Conservation (phyloP, 1,140 invertebrate species). For the Protaetia brevitarsis region DNA sequence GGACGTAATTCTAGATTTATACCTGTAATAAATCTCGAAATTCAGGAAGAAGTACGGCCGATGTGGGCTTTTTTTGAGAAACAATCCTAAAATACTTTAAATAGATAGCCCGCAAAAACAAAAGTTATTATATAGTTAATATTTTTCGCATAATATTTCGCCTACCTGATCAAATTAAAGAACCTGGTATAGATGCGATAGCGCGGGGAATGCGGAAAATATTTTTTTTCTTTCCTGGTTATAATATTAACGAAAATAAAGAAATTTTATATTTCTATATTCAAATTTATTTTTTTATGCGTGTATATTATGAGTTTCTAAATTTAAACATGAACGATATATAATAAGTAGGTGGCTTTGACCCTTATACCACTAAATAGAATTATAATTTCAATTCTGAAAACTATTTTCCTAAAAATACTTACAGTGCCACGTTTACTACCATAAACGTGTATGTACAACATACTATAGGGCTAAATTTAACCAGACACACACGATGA, state of each 20-base stretch:
- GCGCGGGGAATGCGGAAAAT: background rate
- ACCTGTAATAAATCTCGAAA: slow-evolving; percentile 5
- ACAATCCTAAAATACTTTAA: background rate
- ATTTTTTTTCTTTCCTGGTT: background rate
- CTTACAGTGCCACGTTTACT: background rate
- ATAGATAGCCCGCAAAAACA: background rate
- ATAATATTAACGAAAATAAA: no score
- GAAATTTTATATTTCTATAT: no score
- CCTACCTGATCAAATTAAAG: background rate
- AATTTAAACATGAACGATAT: no score
- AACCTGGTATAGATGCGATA: background rate
- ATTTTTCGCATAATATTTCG: background rate
- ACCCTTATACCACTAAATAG: no score
- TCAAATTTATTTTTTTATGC: no score
- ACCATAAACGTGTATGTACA: background rate
- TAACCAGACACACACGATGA: background rate
- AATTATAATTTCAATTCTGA: no score
- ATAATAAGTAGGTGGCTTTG: no score
- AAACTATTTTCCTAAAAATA: background rate
- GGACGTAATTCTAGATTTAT: slow-evolving; percentile 11
- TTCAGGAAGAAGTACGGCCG: background rate
- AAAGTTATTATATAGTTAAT: slow-evolving; percentile 1
- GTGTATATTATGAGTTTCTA: no score
- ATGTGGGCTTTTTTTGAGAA: no score
- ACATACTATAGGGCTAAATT: background rate